A percentile compares a stretch with the other conserved stretches of the same genome.
These are phyloP conservation scores for Caenorhabditis zanzibari DNA, from an alignment of 2,888 invertebrate genomes.

Conservation along the genomic window DNA sequence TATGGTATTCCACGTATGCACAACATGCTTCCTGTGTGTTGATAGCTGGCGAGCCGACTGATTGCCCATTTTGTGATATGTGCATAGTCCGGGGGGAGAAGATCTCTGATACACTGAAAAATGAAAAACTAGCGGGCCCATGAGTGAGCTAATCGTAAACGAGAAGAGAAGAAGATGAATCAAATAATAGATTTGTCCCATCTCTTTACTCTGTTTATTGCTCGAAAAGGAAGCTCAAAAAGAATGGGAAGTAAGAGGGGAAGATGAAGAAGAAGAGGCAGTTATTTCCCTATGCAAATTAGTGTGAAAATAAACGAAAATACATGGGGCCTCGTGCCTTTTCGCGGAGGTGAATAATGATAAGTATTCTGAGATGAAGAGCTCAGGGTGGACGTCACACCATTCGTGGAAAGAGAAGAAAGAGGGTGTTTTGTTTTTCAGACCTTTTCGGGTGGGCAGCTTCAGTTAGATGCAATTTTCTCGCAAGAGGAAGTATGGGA, in stretches of 20 bases:
- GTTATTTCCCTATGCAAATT: constrained; percentile 58
- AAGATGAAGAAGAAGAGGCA: constrained; percentile 3
- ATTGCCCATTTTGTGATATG: constrained; percentile 69
- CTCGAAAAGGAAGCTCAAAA: constrained; percentile 13
- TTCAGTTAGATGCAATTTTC: constrained; percentile 6
- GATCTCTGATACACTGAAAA: constrained; percentile 49
- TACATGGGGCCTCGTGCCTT: constrained; percentile 22
- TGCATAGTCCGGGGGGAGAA: constrained; percentile 29
- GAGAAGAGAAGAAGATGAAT: constrained; percentile 5
- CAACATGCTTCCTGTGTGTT: constrained; percentile 68
- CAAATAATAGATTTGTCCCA: constrained; percentile 20
- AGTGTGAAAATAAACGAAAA: constrained; percentile 41
- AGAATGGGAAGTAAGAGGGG: neutral
- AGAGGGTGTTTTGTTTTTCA: constrained; percentile 12
- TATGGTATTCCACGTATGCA: constrained; percentile 75
- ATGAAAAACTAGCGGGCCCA: constrained; percentile 2
- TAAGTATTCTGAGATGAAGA: constrained; percentile 24
- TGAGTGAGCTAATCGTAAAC: constrained; percentile 41
- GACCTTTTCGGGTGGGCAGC: neutral
- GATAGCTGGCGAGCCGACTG: constrained; percentile 68
- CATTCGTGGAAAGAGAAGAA: constrained; percentile 4
- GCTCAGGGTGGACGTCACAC: constrained; percentile 17
- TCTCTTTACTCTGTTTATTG: constrained; percentile 21
- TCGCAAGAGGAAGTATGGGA: neutral
- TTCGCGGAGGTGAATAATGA: constrained; percentile 43